phyloP scores from a whole-genome alignment of 1,140 invertebrate genomes.

The Coenobita brevimanus region DNA sequence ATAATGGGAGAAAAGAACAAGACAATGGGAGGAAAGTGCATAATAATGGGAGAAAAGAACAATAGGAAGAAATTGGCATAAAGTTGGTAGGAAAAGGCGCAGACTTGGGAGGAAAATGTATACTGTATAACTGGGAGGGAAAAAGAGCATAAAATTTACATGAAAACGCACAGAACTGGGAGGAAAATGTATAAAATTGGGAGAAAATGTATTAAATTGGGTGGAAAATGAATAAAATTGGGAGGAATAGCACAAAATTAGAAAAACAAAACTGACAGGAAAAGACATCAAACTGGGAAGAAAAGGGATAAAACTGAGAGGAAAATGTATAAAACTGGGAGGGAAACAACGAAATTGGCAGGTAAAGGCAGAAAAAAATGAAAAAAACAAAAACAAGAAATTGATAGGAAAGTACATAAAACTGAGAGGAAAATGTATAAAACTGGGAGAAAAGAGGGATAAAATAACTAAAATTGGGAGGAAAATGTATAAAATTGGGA shows the following conservation, averaged over 20 bases:
- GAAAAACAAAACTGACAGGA: too few species aligned
- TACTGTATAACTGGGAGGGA: not conserved
- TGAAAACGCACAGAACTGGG: not conserved
- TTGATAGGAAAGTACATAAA: too few species aligned
- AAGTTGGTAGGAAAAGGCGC: not conserved
- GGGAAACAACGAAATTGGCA: not conserved
- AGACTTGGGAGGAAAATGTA: not conserved
- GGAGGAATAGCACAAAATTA: not conserved
- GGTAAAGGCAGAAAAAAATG: too few species aligned
- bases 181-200: not conserved
- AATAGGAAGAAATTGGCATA: too few species aligned
- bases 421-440: too few species aligned
- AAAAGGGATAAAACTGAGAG: too few species aligned
- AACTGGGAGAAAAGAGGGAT: too few species aligned
- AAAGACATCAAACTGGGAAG: too few species aligned
- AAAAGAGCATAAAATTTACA: not conserved
- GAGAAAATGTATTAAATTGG: not conserved
- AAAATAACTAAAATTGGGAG: not conserved
- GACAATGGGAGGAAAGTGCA: not conserved
- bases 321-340: not conserved
- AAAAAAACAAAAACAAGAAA: too few species aligned
- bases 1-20: not conserved
- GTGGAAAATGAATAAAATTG: too few species aligned
- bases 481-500: too few species aligned
- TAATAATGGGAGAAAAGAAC: not conserved